Percentiles rank a stretch among this genome's conserved stretches.
Conservation (phyloP, 2,113 vertebrate species). For the Polypterus bichir region DNA sequence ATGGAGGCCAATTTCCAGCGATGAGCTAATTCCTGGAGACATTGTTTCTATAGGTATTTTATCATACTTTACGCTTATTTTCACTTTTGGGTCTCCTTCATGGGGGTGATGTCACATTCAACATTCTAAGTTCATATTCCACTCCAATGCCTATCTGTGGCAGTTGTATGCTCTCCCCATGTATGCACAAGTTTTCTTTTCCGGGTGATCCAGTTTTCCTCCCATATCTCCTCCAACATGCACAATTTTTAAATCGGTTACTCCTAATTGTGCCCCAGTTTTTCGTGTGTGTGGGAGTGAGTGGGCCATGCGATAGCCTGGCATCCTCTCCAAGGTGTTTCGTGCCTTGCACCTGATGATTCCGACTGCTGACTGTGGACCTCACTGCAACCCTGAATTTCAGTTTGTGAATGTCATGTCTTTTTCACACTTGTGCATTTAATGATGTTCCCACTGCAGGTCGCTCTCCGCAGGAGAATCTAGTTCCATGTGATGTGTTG, state of each 20-base stretch:
- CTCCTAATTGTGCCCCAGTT: too few relatives aligned
- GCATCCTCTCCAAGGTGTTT: too few relatives aligned
- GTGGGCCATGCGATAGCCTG: too few relatives aligned
- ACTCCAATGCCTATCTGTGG: not conserved
- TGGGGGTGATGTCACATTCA: not conserved
- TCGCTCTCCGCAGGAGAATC: slow-evolving; percentile 81
- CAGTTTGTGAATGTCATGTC: too few relatives aligned
- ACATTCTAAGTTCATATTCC: not conserved
- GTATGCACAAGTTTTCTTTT: too few relatives aligned
- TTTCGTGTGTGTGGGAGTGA: too few relatives aligned
- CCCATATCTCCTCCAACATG: too few relatives aligned
- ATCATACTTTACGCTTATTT: slow-evolving; percentile 1
- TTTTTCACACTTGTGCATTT: not conserved
- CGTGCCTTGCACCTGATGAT: too few relatives aligned
- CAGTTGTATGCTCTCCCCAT: not conserved
- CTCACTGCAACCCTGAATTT: too few relatives aligned
- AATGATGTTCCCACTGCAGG: slow-evolving; percentile 37
- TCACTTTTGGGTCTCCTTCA: not conserved
- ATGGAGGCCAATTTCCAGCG: slow-evolving; percentile 83
- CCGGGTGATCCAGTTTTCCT: too few relatives aligned
- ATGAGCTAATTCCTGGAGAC: slow-evolving; percentile 83
- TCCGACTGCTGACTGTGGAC: too few relatives aligned
- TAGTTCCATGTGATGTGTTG: slow-evolving; percentile 86
- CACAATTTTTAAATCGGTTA: too few relatives aligned
- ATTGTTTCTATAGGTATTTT: slow-evolving; percentile 78